A percentile compares a stretch with the other conserved stretches of the same genome.
Conservation (phyloP, 2,113 vertebrate genomes). For the Calypte anna region DNA sequence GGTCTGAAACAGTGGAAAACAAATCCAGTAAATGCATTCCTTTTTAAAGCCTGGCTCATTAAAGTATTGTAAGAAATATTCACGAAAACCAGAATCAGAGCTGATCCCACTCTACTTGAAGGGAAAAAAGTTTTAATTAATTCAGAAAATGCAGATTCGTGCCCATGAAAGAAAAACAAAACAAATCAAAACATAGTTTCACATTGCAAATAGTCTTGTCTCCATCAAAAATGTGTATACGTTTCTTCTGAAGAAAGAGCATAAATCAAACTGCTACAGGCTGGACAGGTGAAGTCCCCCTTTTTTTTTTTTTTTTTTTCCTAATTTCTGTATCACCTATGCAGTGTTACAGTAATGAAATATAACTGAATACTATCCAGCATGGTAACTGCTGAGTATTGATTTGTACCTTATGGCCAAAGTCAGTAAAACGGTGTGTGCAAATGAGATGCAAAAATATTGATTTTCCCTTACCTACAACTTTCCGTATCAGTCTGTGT, state of each 20-base stretch:
- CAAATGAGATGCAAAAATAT: neutral
- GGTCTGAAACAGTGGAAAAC: neutral
- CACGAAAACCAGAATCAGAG: neutral
- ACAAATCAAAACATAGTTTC: neutral
- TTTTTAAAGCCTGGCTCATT: neutral
- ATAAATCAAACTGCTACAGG: neutral
- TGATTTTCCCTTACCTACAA: no score
- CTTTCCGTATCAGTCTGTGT: rapidly evolving
- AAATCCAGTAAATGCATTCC: neutral
- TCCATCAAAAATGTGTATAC: neutral
- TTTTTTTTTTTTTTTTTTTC: neutral
- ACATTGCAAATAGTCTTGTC: neutral
- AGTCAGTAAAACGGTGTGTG: neutral
- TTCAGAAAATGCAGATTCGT: neutral
- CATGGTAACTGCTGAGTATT: neutral
- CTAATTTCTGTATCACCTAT: neutral
- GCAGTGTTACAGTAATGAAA: neutral
- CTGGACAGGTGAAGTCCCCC: neutral
- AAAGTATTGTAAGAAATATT: neutral
- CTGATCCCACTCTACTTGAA: neutral
- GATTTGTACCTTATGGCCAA: neutral
- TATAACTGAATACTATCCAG: neutral
- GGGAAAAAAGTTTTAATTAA: neutral
- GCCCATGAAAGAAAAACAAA: neutral
- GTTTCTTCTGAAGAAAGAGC: neutral